A percentile compares a stretch with the other conserved stretches of the same genome.
phyloP scores from a whole-genome alignment of 2,888 invertebrate species.

The Sussaba pulchella region DNA sequence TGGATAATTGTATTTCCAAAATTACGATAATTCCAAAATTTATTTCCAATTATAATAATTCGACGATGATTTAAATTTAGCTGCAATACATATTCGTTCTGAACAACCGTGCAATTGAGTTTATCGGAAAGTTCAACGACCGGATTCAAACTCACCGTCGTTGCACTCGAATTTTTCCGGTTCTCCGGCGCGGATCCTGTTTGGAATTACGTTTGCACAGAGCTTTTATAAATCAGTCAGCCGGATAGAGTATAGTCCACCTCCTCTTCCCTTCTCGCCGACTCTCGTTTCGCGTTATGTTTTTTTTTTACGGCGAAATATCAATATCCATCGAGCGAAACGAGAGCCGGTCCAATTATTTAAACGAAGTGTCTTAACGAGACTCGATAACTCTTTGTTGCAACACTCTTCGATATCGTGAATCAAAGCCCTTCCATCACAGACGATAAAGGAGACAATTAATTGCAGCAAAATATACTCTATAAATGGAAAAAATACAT shows the following conservation, averaged over 20 bases:
- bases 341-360: conserved; percentile 58
- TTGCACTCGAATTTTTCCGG: conserved; percentile 55
- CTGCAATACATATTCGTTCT: conserved; percentile 10
- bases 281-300: conserved; percentile 40
- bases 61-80: conserved; percentile 29
- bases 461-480: not conserved
- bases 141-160: conserved; percentile 54
- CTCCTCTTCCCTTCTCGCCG: conserved; percentile 22
- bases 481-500: not conserved
- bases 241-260: conserved; percentile 50
- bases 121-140: conserved; percentile 60
- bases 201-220: conserved; percentile 56
- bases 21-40: not conserved
- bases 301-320: conserved; percentile 49
- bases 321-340: conserved; percentile 62
- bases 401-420: conserved; percentile 15
- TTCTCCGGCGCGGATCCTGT: conserved; percentile 44
- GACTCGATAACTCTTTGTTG: conserved; percentile 47
- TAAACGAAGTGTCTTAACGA: conserved; percentile 59
- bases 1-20: not conserved
- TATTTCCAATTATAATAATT: conserved; percentile 7
- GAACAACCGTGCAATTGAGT: conserved; percentile 36
- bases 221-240: conserved; percentile 66
- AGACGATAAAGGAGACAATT: not conserved
- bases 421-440: not conserved